Conservation (phyloP, 2,113 vertebrate genomes). For the Lepisosteus osseus region DNA sequence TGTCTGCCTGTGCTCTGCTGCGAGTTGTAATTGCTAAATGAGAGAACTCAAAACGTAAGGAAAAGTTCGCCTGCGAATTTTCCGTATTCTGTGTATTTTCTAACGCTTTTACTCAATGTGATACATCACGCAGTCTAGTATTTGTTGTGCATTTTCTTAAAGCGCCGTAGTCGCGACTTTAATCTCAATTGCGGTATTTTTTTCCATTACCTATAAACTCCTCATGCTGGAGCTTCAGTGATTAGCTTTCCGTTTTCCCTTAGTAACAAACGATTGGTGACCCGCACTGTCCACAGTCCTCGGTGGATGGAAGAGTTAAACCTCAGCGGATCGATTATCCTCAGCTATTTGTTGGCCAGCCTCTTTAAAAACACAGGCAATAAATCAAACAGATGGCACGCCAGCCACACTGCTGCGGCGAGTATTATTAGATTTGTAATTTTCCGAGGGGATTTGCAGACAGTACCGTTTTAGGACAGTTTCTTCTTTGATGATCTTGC, state of each 20-base stretch:
- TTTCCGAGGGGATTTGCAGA: slow-evolving; percentile 15
- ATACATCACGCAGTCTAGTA: too few species aligned
- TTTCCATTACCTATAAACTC: too few species aligned
- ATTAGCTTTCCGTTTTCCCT: slow-evolving; percentile 52
- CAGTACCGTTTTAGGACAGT: not conserved
- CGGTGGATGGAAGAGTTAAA: slow-evolving; percentile 24
- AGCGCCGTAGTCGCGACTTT: too few species aligned
- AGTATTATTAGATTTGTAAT: slow-evolving; percentile 8
- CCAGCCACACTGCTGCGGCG: not conserved
- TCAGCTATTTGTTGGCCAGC: not conserved
- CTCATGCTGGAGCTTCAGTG: slow-evolving; percentile 30
- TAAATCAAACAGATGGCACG: not conserved
- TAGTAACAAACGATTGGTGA: slow-evolving; percentile 51
- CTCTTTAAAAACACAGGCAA: not conserved
- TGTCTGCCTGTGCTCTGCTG: too few species aligned
- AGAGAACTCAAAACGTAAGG: too few species aligned
- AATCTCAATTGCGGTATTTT: too few species aligned
- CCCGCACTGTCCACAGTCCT: slow-evolving; percentile 20
- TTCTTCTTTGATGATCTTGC: not conserved
- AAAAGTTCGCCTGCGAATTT: too few species aligned
- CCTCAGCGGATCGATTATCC: not conserved
- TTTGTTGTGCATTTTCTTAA: too few species aligned
- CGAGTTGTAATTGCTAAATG: too few species aligned
- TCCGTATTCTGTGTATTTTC: too few species aligned
- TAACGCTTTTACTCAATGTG: too few species aligned